Evolutionary conservation across 2,888 invertebrate genomes (phyloP).

Genomic region (Tridacna gigas): DNA sequence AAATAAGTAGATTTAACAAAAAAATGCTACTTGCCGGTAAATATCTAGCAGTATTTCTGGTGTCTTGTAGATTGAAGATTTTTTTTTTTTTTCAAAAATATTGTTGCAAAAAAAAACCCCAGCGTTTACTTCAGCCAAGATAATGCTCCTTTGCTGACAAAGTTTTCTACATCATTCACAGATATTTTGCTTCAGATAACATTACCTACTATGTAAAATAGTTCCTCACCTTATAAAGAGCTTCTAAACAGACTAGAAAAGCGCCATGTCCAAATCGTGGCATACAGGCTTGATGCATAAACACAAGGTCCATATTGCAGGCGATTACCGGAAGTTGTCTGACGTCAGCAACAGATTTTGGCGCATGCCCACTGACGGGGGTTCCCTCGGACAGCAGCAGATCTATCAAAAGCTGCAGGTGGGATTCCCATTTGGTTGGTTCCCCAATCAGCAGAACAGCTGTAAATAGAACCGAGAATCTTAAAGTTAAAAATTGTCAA

Average conservation of each 20-base stretch:
- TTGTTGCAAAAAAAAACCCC: no score
- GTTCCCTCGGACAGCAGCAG: conserved; percentile 83
- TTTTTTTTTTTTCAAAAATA: no score
- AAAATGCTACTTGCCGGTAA: no score
- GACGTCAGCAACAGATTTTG: conserved; percentile 68
- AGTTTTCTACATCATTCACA: no score
- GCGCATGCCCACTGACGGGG: conserved; percentile 75
- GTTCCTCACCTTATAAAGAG: conserved; percentile 81
- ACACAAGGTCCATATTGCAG: conserved; percentile 85
- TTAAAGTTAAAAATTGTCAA: neutral
- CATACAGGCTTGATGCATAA: conserved; percentile 84
- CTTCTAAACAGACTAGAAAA: conserved; percentile 84
- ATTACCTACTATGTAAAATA: no score
- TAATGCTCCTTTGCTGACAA: no score
- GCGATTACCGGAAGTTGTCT: conserved; percentile 84
- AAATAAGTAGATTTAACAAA: no score
- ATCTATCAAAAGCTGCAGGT: conserved; percentile 84
- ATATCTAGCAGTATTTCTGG: no score
- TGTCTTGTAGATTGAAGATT: no score
- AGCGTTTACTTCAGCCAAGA: no score
- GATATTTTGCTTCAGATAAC: no score
- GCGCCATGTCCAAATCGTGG: conserved; percentile 85
- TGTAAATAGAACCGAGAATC: conserved; percentile 49
- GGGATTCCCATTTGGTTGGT: conserved; percentile 83
- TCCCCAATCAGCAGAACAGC: conserved; percentile 84